These are phyloP conservation scores for Gadus chalcogrammus DNA, from an alignment of 2,113 vertebrate species.

Conservation along the genomic window DNA sequence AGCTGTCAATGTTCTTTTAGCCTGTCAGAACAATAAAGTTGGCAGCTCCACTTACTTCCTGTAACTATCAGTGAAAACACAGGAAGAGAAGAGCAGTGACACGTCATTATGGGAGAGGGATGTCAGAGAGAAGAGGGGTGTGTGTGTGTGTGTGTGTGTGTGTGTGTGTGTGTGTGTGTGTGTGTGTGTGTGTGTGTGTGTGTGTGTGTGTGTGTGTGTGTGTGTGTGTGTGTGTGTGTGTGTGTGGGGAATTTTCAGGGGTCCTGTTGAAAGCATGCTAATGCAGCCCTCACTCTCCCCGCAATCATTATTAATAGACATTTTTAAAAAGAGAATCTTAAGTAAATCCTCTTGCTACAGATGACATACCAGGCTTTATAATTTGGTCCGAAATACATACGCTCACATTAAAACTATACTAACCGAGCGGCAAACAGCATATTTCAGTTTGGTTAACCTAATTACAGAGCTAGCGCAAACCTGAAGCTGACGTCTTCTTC, in stretches of 20 bases:
- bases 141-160: too few species aligned
- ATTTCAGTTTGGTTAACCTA: constrained; percentile 62
- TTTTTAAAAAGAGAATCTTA: constrained; percentile 69
- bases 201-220: neutral
- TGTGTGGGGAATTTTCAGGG: neutral
- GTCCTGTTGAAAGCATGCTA: constrained; percentile 57
- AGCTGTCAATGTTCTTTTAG: too few species aligned
- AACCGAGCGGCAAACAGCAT: constrained; percentile 59
- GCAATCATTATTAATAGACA: constrained; percentile 64
- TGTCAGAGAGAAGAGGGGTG: neutral
- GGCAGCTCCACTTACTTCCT: too few species aligned
- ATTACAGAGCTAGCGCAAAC: constrained; percentile 64
- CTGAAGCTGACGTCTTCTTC: constrained; percentile 22
- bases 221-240: neutral
- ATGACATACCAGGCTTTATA: constrained; percentile 54
- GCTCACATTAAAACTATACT: constrained; percentile 58
- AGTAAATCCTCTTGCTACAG: constrained; percentile 58
- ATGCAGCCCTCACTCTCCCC: constrained; percentile 40
- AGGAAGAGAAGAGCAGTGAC: too few species aligned
- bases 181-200: neutral
- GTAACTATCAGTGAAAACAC: too few species aligned
- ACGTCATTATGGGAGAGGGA: too few species aligned
- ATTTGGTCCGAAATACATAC: constrained; percentile 62
- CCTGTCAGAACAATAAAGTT: too few species aligned
- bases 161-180: neutral